Conservation (phyloP, 2,888 invertebrate species). For the Tineola bisselliella region DNA sequence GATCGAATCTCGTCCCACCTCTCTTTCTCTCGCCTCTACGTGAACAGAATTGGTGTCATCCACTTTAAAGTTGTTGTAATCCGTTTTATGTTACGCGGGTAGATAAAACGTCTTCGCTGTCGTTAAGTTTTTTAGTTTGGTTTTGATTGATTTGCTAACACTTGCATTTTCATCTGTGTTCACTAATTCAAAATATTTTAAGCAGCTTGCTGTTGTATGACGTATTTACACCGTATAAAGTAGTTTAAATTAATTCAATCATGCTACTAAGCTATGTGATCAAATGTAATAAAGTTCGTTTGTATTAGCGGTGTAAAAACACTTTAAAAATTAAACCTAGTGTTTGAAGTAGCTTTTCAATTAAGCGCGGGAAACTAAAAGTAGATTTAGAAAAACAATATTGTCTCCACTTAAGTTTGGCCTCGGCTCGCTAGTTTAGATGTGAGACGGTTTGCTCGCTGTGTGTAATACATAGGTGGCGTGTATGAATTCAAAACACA, state of each 20-base stretch:
- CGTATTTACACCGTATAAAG: too few species aligned
- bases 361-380: background rate
- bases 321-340: too few species aligned
- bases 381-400: background rate
- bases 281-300: too few species aligned
- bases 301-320: too few species aligned
- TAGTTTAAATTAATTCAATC: too few species aligned
- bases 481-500: background rate
- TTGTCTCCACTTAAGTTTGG: background rate
- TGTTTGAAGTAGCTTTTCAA: background rate
- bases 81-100: background rate
- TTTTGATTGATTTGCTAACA: background rate
- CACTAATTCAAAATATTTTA: too few species aligned
- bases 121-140: background rate
- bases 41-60: conserved; percentile 28
- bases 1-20: conserved; percentile 27
- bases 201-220: too few species aligned
- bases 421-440: conserved; percentile 1
- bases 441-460: background rate
- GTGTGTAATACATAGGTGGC: background rate
- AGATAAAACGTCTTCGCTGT: background rate
- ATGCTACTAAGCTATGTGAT: too few species aligned
- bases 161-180: background rate
- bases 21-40: conserved; percentile 23
- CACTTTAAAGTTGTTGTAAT: background rate